phyloP scores from a whole-genome alignment of 2,888 invertebrate genomes.

The Cylindroiulus punctatus region DNA sequence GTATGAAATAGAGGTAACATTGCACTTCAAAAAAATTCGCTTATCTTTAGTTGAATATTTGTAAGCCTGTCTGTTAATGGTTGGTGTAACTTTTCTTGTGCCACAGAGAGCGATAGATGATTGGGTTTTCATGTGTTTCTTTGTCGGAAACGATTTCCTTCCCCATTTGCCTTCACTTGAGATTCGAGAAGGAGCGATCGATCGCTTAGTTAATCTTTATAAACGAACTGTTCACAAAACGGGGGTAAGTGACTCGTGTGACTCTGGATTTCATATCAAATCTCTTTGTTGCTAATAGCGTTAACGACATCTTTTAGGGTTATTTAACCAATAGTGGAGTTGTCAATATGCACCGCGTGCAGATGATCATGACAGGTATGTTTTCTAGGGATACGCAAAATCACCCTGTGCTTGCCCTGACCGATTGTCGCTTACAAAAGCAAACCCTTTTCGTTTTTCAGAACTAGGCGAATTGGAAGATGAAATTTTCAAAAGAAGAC shows the following conservation, averaged over 20 bases:
- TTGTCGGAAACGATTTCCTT: slow-evolving; percentile 98
- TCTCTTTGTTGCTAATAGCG: no score
- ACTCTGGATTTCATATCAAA: no score
- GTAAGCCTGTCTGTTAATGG: no score
- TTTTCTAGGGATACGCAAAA: background rate
- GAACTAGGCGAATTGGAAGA: slow-evolving; percentile 95
- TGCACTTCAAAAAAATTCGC: background rate
- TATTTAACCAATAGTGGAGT: slow-evolving; percentile 95
- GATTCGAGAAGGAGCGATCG: slow-evolving; percentile 96
- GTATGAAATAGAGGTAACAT: slow-evolving; percentile 85
- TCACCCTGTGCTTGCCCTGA: background rate
- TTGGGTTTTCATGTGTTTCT: slow-evolving; percentile 99
- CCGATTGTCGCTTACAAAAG: no score
- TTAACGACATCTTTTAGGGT: slow-evolving; percentile 71
- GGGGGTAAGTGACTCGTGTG: slow-evolving; percentile 68
- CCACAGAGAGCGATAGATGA: slow-evolving; percentile 87
- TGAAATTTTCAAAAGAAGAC: slow-evolving; percentile 93
- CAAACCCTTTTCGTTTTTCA: slow-evolving; percentile 23
- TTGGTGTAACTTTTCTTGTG: slow-evolving; percentile 57
- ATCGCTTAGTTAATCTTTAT: slow-evolving; percentile 89
- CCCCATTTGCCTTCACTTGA: slow-evolving; percentile 98
- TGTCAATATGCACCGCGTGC: slow-evolving; percentile 91
- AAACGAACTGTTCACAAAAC: slow-evolving; percentile 94
- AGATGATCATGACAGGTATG: slow-evolving; percentile 82
- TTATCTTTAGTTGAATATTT: background rate